A percentile compares a stretch with the other conserved stretches of the same genome.
These are phyloP conservation scores for Drosophila eugracilis DNA, from an alignment of 1,140 invertebrate species.

Conservation along the genomic window DNA sequence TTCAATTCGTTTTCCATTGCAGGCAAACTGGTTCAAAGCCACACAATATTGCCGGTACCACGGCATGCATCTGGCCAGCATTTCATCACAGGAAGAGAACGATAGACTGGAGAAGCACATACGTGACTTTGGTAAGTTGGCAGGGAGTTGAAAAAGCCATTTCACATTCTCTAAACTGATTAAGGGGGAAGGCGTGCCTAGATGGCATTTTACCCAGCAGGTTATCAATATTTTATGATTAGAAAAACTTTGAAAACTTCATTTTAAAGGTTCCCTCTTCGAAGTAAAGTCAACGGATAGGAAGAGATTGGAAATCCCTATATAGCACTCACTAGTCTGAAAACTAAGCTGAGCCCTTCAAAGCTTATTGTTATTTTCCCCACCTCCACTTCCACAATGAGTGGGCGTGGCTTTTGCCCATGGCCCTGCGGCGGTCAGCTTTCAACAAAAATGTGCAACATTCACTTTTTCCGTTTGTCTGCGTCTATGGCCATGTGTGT, in stretches of 20 bases:
- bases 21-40: conserved; percentile 97
- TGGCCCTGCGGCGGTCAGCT: conserved; percentile 39
- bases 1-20: conserved; percentile 40
- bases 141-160: background rate
- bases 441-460: conserved; percentile 51
- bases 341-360: background rate
- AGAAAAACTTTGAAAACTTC: too few species aligned
- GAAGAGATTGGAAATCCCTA: too few species aligned
- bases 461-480: conserved; percentile 57
- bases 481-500: conserved; percentile 29
- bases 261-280: too few species aligned
- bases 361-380: conserved; percentile 9
- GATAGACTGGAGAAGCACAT: conserved; percentile 94
- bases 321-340: background rate
- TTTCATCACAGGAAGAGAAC: conserved; percentile 95
- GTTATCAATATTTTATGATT: background rate
- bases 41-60: conserved; percentile 96
- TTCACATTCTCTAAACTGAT: background rate
- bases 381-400: background rate
- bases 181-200: background rate
- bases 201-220: background rate
- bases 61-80: conserved; percentile 95
- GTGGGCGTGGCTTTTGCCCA: conserved; percentile 40
- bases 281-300: too few species aligned
- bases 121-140: conserved; percentile 90